Percentiles rank a stretch among this genome's conserved stretches.
These are phyloP conservation scores for Megaleporinus macrocephalus DNA, from an alignment of 2,113 vertebrate genomes.

Conservation along the genomic window DNA sequence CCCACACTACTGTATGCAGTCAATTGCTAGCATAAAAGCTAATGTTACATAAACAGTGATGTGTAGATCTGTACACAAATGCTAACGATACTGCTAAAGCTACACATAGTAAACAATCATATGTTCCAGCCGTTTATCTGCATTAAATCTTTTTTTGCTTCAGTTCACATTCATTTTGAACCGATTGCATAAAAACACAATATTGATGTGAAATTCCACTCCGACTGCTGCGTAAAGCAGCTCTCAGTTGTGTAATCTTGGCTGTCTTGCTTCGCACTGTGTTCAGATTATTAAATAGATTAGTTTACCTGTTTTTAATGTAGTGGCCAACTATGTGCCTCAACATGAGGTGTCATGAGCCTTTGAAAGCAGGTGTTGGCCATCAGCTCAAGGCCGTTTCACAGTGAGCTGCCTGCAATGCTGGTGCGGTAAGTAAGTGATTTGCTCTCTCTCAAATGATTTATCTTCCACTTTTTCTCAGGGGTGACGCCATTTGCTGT, in stretches of 20 bases:
- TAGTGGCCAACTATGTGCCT: constrained; percentile 24
- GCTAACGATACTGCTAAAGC: neutral
- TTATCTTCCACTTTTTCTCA: constrained; percentile 58
- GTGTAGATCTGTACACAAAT: too few relatives aligned
- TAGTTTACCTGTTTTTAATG: constrained; percentile 26
- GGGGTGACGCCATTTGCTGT: constrained; percentile 66
- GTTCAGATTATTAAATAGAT: neutral
- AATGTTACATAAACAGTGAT: too few relatives aligned
- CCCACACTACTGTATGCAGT: too few relatives aligned
- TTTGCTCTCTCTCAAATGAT: constrained; percentile 58
- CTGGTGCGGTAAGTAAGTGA: constrained; percentile 67
- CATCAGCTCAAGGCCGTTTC: constrained; percentile 54
- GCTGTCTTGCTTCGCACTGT: neutral
- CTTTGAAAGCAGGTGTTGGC: constrained; percentile 69
- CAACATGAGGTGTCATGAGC: constrained; percentile 43
- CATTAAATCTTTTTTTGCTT: too few relatives aligned
- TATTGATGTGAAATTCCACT: neutral
- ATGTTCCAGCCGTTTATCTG: neutral
- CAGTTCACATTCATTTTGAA: too few relatives aligned
- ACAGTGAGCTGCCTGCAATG: constrained; percentile 60
- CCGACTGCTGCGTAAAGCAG: neutral
- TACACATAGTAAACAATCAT: neutral
- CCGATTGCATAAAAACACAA: too few relatives aligned
- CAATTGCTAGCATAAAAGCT: too few relatives aligned
- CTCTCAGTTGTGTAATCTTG: constrained; percentile 11